Evolutionary conservation across 1,140 invertebrate genomes (phyloP).

Genomic region (Galendromus occidentalis): DNA sequence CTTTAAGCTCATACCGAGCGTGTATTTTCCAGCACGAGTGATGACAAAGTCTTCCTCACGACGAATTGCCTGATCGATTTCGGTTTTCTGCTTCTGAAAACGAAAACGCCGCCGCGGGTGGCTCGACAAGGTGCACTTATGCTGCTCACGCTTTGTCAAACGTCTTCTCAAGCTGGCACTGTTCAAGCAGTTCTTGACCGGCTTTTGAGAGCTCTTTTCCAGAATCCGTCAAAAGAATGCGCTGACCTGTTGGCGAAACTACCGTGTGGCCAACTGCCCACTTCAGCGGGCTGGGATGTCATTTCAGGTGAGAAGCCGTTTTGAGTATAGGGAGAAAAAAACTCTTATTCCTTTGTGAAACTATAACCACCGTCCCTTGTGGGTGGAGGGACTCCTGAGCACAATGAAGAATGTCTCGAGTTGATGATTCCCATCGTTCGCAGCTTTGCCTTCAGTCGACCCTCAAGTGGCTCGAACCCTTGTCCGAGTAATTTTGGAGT

Average conservation of each 20-base stretch:
- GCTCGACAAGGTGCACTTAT: neutral
- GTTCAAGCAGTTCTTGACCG: neutral
- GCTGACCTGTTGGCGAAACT: neutral
- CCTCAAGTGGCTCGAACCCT: neutral
- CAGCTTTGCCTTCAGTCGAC: neutral
- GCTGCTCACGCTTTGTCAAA: neutral
- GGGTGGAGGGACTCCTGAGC: neutral
- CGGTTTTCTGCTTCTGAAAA: neutral
- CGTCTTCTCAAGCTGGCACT: neutral
- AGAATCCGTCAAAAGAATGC: neutral
- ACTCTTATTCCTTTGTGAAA: neutral
- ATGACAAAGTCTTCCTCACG: neutral
- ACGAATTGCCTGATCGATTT: slow-evolving; percentile 1
- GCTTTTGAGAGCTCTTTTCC: neutral
- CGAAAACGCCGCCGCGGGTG: neutral
- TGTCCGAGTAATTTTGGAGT: neutral
- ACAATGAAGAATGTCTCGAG: neutral
- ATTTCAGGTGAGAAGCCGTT: neutral
- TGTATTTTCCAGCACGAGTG: neutral
- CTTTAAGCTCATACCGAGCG: neutral
- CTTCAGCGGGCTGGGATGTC: neutral
- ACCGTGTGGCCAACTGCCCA: neutral
- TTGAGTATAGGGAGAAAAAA: neutral
- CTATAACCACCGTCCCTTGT: neutral
- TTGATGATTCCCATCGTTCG: neutral